phyloP scores from a whole-genome alignment of 2,888 invertebrate species.

The Notodonta dromedarius region DNA sequence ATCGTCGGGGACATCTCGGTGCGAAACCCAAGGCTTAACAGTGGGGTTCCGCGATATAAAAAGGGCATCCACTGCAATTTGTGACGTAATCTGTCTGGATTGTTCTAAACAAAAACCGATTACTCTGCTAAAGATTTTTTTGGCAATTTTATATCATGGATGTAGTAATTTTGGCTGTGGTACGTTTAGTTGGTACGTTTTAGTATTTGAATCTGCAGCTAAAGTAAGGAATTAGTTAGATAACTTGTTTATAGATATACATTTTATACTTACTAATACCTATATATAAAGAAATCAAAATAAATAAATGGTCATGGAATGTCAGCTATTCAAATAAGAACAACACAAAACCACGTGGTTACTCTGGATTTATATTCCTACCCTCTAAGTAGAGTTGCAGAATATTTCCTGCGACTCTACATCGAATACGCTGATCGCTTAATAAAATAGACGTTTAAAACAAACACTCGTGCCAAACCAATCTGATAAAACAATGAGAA shows the following conservation, averaged over 20 bases:
- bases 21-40: slow-evolving; percentile 66
- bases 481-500: slow-evolving; percentile 40
- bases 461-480: slow-evolving; percentile 37
- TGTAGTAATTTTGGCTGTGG: slow-evolving; percentile 36
- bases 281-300: too few relatives aligned
- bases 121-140: slow-evolving; percentile 49
- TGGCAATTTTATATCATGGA: slow-evolving; percentile 30
- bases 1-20: slow-evolving; percentile 57
- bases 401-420: too few relatives aligned
- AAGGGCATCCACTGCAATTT: slow-evolving; percentile 52
- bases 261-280: too few relatives aligned
- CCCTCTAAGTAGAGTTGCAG: too few relatives aligned
- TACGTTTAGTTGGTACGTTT: neutral
- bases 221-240: too few relatives aligned
- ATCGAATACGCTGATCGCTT: slow-evolving; percentile 5
- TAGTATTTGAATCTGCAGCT: too few relatives aligned
- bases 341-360: too few relatives aligned
- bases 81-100: slow-evolving; percentile 70
- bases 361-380: too few relatives aligned
- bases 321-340: too few relatives aligned
- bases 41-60: slow-evolving; percentile 67
- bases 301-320: too few relatives aligned
- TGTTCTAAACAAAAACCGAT: slow-evolving; percentile 52
- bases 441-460: slow-evolving; percentile 37
- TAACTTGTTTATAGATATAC: too few relatives aligned